Percentiles rank a stretch among this genome's conserved stretches.
phyloP scores from a whole-genome alignment of 2,113 vertebrate genomes.

The Lophura nycthemera region DNA sequence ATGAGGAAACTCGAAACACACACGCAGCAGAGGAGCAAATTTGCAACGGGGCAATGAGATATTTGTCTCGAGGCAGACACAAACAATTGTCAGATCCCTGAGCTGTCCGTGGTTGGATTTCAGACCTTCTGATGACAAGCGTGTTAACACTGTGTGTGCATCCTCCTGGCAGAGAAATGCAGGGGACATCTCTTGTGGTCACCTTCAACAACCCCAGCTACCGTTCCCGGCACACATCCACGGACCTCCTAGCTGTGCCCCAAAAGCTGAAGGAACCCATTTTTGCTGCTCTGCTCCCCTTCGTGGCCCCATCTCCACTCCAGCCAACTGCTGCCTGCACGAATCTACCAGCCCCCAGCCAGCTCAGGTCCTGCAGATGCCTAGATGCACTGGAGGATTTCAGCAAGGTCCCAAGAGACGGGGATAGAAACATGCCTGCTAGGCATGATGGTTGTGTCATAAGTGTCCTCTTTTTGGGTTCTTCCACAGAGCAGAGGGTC shows the following conservation, averaged over 20 bases:
- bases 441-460: accelerated
- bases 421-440: background rate
- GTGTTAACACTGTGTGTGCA: accelerated
- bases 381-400: accelerated
- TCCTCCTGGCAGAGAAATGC: background rate
- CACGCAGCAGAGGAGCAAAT: constrained; percentile 10
- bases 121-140: background rate
- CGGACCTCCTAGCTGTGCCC: background rate
- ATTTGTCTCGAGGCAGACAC: background rate
- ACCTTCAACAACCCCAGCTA: constrained; percentile 1
- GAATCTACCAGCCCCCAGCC: background rate
- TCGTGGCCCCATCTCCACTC: background rate
- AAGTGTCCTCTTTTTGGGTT: accelerated
- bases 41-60: background rate
- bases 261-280: background rate
- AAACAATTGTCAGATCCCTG: background rate
- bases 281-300: background rate
- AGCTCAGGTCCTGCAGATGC: background rate
- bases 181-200: background rate
- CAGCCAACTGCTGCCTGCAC: background rate
- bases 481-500: background rate
- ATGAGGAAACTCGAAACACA: constrained; percentile 66
- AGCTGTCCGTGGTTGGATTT: background rate
- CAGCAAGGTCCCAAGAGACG: background rate
- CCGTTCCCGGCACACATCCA: background rate